Percentiles rank a stretch among this genome's conserved stretches.
Evolutionary conservation across 2,888 invertebrate species (phyloP).

Genomic region (Cosmia trapezina): DNA sequence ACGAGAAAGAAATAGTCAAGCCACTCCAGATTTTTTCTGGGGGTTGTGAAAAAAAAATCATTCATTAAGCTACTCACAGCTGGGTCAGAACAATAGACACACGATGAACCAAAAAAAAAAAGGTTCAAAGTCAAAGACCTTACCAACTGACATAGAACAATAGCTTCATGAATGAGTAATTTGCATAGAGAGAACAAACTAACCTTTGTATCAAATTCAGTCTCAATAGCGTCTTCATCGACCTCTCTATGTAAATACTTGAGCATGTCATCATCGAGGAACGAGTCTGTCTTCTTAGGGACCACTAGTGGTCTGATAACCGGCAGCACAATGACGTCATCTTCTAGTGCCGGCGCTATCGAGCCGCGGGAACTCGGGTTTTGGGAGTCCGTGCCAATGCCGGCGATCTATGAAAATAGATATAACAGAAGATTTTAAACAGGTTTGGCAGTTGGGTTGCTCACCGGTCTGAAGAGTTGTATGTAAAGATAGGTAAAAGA

Average conservation of each 20-base stretch:
- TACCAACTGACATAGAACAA: too few relatives aligned
- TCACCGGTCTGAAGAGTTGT: neutral
- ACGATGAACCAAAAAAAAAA: too few relatives aligned
- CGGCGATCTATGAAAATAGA: conserved; percentile 84
- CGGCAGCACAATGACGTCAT: conserved; percentile 76
- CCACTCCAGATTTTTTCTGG: too few relatives aligned
- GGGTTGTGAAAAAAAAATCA: too few relatives aligned
- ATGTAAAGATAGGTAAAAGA: too few relatives aligned
- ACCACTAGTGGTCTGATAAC: conserved; percentile 72
- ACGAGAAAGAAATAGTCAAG: too few relatives aligned
- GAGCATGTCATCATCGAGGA: conserved; percentile 91
- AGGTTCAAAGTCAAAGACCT: too few relatives aligned
- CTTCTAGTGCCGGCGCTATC: conserved; percentile 87
- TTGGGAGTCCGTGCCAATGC: conserved; percentile 92
- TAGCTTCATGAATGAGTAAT: too few relatives aligned
- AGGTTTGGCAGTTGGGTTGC: neutral
- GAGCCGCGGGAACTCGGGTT: conserved; percentile 93
- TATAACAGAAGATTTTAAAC: neutral
- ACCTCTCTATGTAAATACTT: conserved; percentile 92
- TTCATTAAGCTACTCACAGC: too few relatives aligned
- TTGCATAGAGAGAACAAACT: neutral
- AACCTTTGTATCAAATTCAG: conserved; percentile 93
- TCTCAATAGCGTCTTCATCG: conserved; percentile 92
- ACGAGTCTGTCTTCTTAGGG: conserved; percentile 80
- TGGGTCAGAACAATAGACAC: too few relatives aligned